These are phyloP conservation scores for Silurus asotus DNA, from an alignment of 2,113 vertebrate genomes.

Conservation along the genomic window DNA sequence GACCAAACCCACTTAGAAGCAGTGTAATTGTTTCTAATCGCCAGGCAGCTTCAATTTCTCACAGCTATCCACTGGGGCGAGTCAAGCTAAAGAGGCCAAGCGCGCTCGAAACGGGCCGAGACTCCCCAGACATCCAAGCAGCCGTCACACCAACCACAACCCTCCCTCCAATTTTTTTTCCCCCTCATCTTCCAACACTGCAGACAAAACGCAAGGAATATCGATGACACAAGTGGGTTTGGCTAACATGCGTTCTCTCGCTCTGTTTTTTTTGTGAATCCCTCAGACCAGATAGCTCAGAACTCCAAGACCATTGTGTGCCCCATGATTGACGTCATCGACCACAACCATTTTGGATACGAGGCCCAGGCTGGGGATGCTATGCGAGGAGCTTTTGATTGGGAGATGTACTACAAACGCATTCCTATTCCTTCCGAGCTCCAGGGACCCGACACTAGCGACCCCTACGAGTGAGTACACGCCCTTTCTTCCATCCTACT, in stretches of 20 bases:
- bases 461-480: constrained; percentile 87
- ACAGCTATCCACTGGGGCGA: constrained; percentile 52
- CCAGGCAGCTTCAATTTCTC: constrained; percentile 63
- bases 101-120: constrained; percentile 48
- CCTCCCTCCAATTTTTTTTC: not conserved
- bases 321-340: constrained; percentile 92
- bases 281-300: constrained; percentile 86
- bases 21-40: constrained; percentile 77
- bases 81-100: constrained; percentile 49
- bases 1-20: constrained; percentile 72
- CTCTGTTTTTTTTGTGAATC: not conserved
- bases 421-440: constrained; percentile 88
- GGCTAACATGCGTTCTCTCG: constrained; percentile 14
- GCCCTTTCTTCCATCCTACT: too few relatives aligned
- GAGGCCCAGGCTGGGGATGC: constrained; percentile 88
- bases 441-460: constrained; percentile 83
- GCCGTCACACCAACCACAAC: not conserved
- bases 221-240: constrained; percentile 28
- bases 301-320: constrained; percentile 90
- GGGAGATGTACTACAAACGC: constrained; percentile 95
- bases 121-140: constrained; percentile 29
- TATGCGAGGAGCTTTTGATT: constrained; percentile 91
- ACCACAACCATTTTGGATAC: constrained; percentile 93
- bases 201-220: constrained; percentile 10
- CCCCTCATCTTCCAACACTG: not conserved